Base-by-base conservation (phyloP, 2,113 vertebrate genomes). In the Scomber scombrus region DNA sequence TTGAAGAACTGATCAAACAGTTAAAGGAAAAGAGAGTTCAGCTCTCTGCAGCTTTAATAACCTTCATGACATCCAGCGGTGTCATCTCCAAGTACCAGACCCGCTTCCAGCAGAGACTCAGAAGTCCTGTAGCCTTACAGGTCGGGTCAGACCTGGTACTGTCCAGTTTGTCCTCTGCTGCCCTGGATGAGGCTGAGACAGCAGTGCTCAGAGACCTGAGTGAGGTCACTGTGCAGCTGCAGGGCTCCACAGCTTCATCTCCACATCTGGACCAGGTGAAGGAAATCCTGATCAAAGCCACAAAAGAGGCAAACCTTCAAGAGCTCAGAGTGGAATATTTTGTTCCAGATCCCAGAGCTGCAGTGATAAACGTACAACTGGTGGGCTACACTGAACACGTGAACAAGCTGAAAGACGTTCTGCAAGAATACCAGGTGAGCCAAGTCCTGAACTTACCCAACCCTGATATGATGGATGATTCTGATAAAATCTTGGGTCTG, bases 311-410 rank as follows among this genome's bases (percentile, higher is more conserved):
- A 34, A 34, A 34, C 31, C 31, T 34, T 34, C 31, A 34, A 34
- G 31, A 34, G 31, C 16, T 55, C 51, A 85, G 71, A 71, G 85
- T 94, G 14, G 67, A 88, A 0, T 7, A 51, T 63, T 91, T 89
- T 16, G 26, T 78, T 15, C 21, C 63, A 19, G 76, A 16, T 21
- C 1, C 18, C 23, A 34, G 15, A 46, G 11, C 71, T 2, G 3
- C 65, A 14, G 46, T 8, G 43, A 79, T 16, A 9, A 63, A 57
- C 3, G 85, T 92, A 0, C 75, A 51, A 31, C 49, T 95, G 9
- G 79, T 92, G 64, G 92, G 94, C 19, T 92, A 87, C 72, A 83
- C 31, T 9, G 21, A 81, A 34, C 63, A 87, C 29, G 89, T 95
- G 3, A 67, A 9, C 57, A 78, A 45, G 23, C 79, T 94, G 5